Evolutionary conservation across 2,888 invertebrate species (phyloP).

Genomic region (Platycheirus rosarum): DNA sequence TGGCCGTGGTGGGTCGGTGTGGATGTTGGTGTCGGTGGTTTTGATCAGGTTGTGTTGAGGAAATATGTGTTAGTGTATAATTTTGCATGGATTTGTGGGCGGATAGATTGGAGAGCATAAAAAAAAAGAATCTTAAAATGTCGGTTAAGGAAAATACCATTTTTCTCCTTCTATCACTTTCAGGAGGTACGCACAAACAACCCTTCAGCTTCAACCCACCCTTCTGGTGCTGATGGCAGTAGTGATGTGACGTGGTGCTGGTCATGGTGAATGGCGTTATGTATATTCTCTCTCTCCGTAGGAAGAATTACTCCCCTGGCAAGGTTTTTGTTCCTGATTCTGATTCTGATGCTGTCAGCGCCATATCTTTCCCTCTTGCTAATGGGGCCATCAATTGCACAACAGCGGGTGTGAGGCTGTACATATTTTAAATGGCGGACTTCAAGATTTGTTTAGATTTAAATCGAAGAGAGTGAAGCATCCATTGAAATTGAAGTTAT

Average conservation of each 20-base stretch:
- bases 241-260: not conserved
- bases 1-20: constrained; percentile 40
- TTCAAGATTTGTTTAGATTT: constrained; percentile 49
- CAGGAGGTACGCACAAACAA: constrained; percentile 11
- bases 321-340: constrained; percentile 5
- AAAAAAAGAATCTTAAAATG: constrained; percentile 64
- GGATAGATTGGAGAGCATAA: constrained; percentile 60
- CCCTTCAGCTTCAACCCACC: constrained; percentile 1
- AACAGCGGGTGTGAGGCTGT: constrained; percentile 29
- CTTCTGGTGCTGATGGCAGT: not conserved
- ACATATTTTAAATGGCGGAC: constrained; percentile 59
- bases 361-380: constrained; percentile 22
- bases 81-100: constrained; percentile 72
- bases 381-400: constrained; percentile 57
- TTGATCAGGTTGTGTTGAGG: too few relatives aligned
- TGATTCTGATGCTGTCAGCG: not conserved
- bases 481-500: constrained; percentile 35
- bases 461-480: constrained; percentile 37
- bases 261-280: too few relatives aligned
- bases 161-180: constrained; percentile 61
- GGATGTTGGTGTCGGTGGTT: constrained; percentile 14
- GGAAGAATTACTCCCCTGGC: constrained; percentile 21
- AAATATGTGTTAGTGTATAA: constrained; percentile 20
- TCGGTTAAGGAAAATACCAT: constrained; percentile 61
- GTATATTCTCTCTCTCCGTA: constrained; percentile 14